Evolutionary conservation across 2,113 vertebrate species (phyloP), one percentile per base, ranked within the genome.

Genomic region (Corvus cornix): DNA sequence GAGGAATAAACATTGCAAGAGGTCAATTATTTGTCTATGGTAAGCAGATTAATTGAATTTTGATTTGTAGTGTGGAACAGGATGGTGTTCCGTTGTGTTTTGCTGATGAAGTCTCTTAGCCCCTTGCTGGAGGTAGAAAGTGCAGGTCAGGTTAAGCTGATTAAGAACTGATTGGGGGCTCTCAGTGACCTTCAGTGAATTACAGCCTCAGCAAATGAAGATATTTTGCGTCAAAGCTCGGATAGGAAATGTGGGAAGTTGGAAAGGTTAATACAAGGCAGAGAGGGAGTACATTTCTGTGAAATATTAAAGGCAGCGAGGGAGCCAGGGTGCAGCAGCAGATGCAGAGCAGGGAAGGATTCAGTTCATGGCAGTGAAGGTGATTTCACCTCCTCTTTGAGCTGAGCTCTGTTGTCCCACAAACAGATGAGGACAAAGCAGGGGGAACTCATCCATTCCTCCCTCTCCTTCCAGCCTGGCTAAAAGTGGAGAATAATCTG

Each of bases 21-120:
- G 98, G 99, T 74, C 98, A 98, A 86, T 98, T 99, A 52, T 55
- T 99, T 78, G 98, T 99, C 96, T 98, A 99, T 51, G 98, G 99
- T 99, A 97, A 98, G 97, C 82, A 85, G 84, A 93, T 24, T 8
- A 30, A 72, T 55, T 87, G 90, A 11, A 35, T 51, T 86, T 43
- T 66, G 44, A 1, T 74, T 37, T 56, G 43, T 49, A 31, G 28
- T 55, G 13, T 52, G 31, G 13, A 84, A 13, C 70, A 14, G 58
- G 46, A 10, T 43, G 72, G 16, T 27, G 55, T 41, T 86, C 56
- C 19, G 35, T 55, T 76, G 52, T 18, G 4, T 35, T 23, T 63
- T 60, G 79, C 28, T 84, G 93, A 56, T 82, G 51, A 59, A 70
- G 44, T 28, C 80, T 77, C 84, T 89, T 35, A 89, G 72, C 30